Conservation (phyloP, 2,888 invertebrate genomes). For the Willowsia nigromaculata region DNA sequence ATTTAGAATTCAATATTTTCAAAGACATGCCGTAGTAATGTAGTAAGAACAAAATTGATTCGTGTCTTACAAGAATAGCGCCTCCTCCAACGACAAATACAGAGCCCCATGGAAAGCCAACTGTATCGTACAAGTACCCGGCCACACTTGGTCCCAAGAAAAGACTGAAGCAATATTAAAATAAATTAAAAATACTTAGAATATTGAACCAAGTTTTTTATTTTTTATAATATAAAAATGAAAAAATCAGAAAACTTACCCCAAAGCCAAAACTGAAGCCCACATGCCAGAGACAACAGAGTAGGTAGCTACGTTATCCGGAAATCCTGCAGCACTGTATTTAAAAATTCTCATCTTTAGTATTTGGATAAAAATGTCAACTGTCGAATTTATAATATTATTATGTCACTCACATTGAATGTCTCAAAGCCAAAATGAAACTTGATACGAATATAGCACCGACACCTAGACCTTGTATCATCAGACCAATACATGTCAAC, state of each 20-base stretch:
- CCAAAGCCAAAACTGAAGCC: slow-evolving; percentile 93
- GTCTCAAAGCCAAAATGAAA: slow-evolving; percentile 90
- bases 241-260: too few species aligned
- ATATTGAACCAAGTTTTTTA: too few species aligned
- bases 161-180: too few species aligned
- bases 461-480: slow-evolving; percentile 90
- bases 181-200: too few species aligned
- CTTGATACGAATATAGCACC: slow-evolving; percentile 92
- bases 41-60: not conserved
- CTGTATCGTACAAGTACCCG: slow-evolving; percentile 58
- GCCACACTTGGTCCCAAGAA: slow-evolving; percentile 86
- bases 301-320: slow-evolving; percentile 92
- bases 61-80: slow-evolving; percentile 79
- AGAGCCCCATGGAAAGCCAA: slow-evolving; percentile 79
- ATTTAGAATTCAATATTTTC: not conserved
- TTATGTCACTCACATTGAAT: slow-evolving; percentile 85
- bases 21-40: not conserved
- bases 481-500: slow-evolving; percentile 86
- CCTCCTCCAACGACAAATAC: slow-evolving; percentile 80
- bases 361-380: too few species aligned
- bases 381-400: not conserved
- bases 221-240: too few species aligned
- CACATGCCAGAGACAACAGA: slow-evolving; percentile 93
- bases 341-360: too few species aligned
- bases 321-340: slow-evolving; percentile 86